A percentile compares a stretch with the other conserved stretches of the same genome.
phyloP scores from a whole-genome alignment of 1,140 invertebrate genomes.

The Drosophila seguyi region DNA sequence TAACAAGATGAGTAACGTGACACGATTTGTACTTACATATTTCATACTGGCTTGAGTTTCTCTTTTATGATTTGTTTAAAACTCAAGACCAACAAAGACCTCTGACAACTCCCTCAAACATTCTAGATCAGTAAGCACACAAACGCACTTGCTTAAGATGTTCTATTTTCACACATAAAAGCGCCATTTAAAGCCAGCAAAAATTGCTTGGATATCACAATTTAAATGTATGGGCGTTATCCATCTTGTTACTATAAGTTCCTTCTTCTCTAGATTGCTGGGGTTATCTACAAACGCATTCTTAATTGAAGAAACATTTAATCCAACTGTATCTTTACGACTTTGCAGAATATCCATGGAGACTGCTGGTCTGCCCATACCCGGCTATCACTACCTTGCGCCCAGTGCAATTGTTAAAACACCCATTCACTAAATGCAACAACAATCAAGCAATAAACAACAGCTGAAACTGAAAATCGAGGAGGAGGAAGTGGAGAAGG shows the following conservation, averaged over 20 bases:
- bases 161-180: neutral
- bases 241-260: neutral
- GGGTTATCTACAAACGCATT: neutral
- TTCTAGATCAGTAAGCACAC: neutral
- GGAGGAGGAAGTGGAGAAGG: constrained; percentile 11
- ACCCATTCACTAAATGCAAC: constrained; percentile 92
- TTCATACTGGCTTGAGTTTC: too few relatives aligned
- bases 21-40: neutral
- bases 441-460: constrained; percentile 43
- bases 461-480: constrained; percentile 40
- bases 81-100: too few relatives aligned
- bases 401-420: constrained; percentile 96
- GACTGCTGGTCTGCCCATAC: constrained; percentile 94
- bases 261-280: neutral
- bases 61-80: too few relatives aligned
- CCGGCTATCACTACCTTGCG: constrained; percentile 95
- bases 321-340: constrained; percentile 45
- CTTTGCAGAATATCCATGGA: constrained; percentile 95
- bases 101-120: neutral
- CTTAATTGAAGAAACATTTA: neutral
- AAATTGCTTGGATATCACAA: neutral
- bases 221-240: neutral
- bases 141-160: neutral
- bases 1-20: neutral
- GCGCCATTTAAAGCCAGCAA: neutral